A percentile compares a stretch with the other conserved stretches of the same genome.
These are phyloP conservation scores for Yponomeuta plumbellus DNA, from an alignment of 2,888 invertebrate genomes.

Conservation along the genomic window DNA sequence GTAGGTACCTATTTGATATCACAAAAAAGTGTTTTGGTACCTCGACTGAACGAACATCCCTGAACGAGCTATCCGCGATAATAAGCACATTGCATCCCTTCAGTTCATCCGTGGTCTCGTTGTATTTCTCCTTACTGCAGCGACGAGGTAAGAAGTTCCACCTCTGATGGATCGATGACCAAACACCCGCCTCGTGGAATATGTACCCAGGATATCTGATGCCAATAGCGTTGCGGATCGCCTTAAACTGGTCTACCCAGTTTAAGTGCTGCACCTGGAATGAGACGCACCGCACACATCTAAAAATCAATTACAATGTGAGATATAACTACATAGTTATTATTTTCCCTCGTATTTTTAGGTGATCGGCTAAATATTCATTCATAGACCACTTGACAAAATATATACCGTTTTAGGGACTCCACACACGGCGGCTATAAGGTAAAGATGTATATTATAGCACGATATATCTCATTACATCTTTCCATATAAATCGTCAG, in stretches of 20 bases:
- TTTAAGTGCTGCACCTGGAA: constrained; percentile 78
- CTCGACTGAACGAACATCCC: constrained; percentile 77
- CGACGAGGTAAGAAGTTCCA: constrained; percentile 97
- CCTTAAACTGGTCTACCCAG: constrained; percentile 84
- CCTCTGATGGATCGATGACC: constrained; percentile 87
- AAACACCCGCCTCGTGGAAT: constrained; percentile 96
- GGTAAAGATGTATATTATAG: too few species aligned
- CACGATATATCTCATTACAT: too few species aligned
- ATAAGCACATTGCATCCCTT: constrained; percentile 93
- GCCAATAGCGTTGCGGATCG: constrained; percentile 83
- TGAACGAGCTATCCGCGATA: constrained; percentile 86
- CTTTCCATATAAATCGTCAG: too few species aligned
- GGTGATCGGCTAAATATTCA: too few species aligned
- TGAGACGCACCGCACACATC: too few species aligned
- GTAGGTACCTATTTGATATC: too few species aligned
- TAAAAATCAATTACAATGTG: too few species aligned
- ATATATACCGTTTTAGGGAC: too few species aligned
- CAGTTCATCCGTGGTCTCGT: constrained; percentile 92
- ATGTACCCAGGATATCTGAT: constrained; percentile 96
- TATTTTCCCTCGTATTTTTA: too few species aligned
- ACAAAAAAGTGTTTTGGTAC: constrained; percentile 43
- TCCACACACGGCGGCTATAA: too few species aligned
- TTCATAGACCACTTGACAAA: too few species aligned
- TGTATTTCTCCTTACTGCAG: constrained; percentile 90
- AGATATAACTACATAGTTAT: too few species aligned